Evolutionary conservation across 1,140 invertebrate genomes (phyloP).

Genomic region (Pseudomyrmex concolor): DNA sequence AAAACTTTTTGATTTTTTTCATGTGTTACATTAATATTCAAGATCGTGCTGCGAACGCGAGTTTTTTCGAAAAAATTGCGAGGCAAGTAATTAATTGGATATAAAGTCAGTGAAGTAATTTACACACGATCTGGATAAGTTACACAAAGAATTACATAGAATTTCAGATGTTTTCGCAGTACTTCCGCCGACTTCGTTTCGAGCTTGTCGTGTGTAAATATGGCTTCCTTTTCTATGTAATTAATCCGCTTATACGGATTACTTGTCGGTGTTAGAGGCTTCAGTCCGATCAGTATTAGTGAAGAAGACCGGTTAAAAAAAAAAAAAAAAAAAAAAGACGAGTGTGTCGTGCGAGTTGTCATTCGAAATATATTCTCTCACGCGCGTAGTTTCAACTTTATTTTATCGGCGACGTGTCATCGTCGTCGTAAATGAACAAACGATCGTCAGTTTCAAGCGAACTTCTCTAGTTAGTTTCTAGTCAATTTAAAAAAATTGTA

Average conservation of each 20-base stretch:
- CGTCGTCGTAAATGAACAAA: constrained; percentile 11
- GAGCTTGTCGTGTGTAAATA: constrained; percentile 12
- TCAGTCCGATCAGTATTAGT: constrained; percentile 52
- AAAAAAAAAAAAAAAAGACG: background rate
- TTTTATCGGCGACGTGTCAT: background rate
- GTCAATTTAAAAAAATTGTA: background rate
- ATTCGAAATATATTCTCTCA: background rate
- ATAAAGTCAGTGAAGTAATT: background rate
- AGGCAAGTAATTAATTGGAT: background rate
- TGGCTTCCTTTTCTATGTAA: constrained; percentile 59
- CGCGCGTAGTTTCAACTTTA: background rate
- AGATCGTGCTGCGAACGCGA: background rate
- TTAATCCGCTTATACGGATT: constrained; percentile 63
- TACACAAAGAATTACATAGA: background rate
- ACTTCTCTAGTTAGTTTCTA: background rate
- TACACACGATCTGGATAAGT: background rate
- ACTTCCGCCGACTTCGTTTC: background rate
- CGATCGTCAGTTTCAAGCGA: background rate
- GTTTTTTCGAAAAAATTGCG: background rate
- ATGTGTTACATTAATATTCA: background rate
- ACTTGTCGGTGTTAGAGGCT: constrained; percentile 41
- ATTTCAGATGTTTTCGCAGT: background rate
- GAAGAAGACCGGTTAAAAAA: background rate
- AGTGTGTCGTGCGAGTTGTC: background rate
- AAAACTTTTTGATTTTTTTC: too few species aligned